Base-by-base conservation (phyloP, 1,140 invertebrate genomes). In the Heliothis virescens region DNA sequence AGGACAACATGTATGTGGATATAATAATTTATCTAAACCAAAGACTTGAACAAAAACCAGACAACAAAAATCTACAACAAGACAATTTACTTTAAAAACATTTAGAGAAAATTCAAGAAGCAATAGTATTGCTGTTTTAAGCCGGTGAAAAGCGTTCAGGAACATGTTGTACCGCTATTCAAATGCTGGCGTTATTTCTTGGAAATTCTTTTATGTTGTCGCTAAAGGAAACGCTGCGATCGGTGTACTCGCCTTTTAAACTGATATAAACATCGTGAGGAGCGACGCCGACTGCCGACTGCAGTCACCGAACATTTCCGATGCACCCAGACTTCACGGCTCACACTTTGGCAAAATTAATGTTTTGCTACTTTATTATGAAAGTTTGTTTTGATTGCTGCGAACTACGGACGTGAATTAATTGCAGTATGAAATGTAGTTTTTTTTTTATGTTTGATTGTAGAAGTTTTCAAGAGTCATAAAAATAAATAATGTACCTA, bases 241-340 rank as follows among this genome's bases (percentile, higher is more conserved):
- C 88, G 87, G 84, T 87, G 89, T 85, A 90, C 86, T 91, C 86
- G 86, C 79, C 83, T 87, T 86, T 88, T 88, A 90, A 91, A 92
- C 89, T 89, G 92, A 93, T 92, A 92, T 87, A 91, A 90, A 91
- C 87, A 87, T 86, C 34, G 67, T 67, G 59, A 76, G 84, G 80
- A 79, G 79, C 72, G 84, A 73, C 63, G 63, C 59, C 18, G 62
- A 47, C 41, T n/a, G 34, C 47, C 62, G 62, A 65, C 62, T 48
- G 80, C 75, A 87, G 84, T 85, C 89, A 85, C 88, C 84, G 83
- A 29, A 79, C 84, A 88, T 84, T 90, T 88, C 88, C 89, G 86
- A 48, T 86, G 86, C 87, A 89, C 87, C 34, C 15, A 59, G 29
- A 80, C 73, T 29, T 52, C 79, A 82, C 83, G 83, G 76, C 79